Evolutionary conservation across 2,888 invertebrate genomes (phyloP).

Genomic region (Cantharis lateralis): DNA sequence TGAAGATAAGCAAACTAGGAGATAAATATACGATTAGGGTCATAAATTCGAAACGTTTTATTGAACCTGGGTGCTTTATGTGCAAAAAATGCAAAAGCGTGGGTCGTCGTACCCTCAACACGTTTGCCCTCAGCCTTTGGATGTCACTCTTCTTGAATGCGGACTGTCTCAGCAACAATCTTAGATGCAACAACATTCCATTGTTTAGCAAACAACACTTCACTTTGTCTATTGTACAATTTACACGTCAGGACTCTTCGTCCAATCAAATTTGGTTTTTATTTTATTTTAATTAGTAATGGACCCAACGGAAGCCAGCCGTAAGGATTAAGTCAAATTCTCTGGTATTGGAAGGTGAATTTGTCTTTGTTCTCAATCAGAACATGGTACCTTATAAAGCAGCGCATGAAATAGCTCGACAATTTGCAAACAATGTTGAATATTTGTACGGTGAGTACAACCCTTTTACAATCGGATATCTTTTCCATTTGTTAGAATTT

Average conservation of each 20-base stretch:
- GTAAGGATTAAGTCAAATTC: too few species aligned
- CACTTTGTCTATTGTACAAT: conserved; percentile 15
- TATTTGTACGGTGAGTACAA: not conserved
- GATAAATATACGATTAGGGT: conserved; percentile 17
- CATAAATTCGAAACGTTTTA: conserved; percentile 23
- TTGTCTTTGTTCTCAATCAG: not conserved
- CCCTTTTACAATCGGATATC: not conserved
- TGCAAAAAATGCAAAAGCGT: conserved; percentile 33
- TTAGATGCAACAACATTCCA: conserved; percentile 33
- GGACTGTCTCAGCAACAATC: conserved; percentile 35
- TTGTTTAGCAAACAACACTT: conserved; percentile 21
- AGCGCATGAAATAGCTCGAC: not conserved
- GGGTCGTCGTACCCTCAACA: conserved; percentile 42
- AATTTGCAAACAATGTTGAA: not conserved
- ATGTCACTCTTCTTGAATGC: conserved; percentile 37
- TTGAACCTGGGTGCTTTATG: conserved; percentile 35
- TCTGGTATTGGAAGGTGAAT: too few species aligned
- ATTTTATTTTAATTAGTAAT: too few species aligned
- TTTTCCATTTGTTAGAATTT: not conserved
- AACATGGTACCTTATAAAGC: not conserved
- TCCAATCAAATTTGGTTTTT: not conserved
- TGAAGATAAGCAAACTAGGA: not conserved
- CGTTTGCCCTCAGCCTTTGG: conserved; percentile 37
- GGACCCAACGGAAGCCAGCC: too few species aligned
- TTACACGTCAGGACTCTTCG: not conserved